Conservation (phyloP, 2,888 invertebrate genomes). For the Ophonus ardosiacus region DNA sequence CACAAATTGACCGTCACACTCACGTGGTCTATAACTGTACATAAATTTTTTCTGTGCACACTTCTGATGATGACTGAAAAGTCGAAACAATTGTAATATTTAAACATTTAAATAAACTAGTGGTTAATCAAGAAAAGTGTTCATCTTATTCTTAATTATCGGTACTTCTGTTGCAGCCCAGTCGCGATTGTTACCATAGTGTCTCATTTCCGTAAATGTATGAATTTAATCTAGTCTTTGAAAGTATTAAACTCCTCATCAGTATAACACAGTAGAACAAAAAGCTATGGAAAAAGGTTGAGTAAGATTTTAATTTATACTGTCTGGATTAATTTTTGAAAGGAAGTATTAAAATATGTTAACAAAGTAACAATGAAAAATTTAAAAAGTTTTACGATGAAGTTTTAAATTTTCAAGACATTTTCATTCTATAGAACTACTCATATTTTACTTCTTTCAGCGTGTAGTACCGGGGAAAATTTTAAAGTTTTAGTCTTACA, state of each 20-base stretch:
- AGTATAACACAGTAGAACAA: neutral
- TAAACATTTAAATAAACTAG: too few species aligned
- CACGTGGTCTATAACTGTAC: too few species aligned
- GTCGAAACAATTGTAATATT: too few species aligned
- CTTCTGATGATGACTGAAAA: too few species aligned
- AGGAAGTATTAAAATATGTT: constrained; percentile 27
- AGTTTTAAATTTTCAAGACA: constrained; percentile 26
- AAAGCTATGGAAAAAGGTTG: neutral
- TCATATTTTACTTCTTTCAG: constrained; percentile 18
- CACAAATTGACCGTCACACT: too few species aligned
- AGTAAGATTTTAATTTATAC: neutral
- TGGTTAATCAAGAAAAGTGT: too few species aligned
- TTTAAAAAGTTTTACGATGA: constrained; percentile 20
- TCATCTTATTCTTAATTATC: too few species aligned
- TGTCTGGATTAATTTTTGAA: neutral
- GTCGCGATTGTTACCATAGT: too few species aligned
- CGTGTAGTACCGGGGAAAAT: constrained; percentile 1
- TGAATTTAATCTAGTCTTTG: neutral
- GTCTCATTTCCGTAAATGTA: neutral
- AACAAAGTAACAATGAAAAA: constrained; percentile 36
- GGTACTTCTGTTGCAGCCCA: too few species aligned
- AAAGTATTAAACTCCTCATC: neutral
- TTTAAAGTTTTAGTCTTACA: constrained; percentile 17
- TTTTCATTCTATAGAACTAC: constrained; percentile 21
- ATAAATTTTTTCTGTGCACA: too few species aligned